Percentiles rank a stretch among this genome's conserved stretches.
Conservation (phyloP, 2,797 vertebrate species). For the Alosa sapidissima region DNA sequence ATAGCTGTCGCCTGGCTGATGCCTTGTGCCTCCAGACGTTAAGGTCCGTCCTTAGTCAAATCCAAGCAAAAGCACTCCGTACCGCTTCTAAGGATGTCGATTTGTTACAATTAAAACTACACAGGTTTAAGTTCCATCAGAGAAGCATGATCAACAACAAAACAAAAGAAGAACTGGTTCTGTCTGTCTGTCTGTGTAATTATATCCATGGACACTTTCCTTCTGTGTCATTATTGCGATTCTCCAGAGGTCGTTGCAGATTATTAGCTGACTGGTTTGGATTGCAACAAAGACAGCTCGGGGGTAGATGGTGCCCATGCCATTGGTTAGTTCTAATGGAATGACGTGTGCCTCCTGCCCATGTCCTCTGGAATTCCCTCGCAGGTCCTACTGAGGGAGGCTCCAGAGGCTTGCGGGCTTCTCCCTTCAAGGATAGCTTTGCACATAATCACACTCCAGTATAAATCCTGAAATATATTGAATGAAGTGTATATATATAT, state of each 20-base stretch:
- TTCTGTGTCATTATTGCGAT: conserved; percentile 8
- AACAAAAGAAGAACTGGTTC: neutral
- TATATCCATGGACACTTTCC: neutral
- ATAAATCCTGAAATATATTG: neutral
- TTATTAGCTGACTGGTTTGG: neutral
- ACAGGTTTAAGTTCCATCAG: conserved; percentile 4
- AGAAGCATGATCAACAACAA: conserved; percentile 1
- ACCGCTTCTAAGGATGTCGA: neutral
- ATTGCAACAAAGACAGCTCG: neutral
- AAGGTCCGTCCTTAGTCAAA: neutral
- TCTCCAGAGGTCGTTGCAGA: conserved; percentile 15
- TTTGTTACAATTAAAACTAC: neutral
- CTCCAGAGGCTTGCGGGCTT: neutral
- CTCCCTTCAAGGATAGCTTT: conserved; percentile 25
- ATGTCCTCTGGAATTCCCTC: neutral
- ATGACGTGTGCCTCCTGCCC: neutral
- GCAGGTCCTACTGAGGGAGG: neutral
- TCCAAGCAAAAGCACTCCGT: neutral
- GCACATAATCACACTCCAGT: conserved; percentile 21
- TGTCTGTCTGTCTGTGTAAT: neutral
- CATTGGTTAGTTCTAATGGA: conserved; percentile 19
- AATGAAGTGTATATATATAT: neutral
- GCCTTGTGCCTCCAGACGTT: neutral
- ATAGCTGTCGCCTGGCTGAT: neutral
- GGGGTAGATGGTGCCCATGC: neutral